Evolutionary conservation across 2,888 invertebrate genomes (phyloP).

Genomic region (Entomobrya multifasciata): DNA sequence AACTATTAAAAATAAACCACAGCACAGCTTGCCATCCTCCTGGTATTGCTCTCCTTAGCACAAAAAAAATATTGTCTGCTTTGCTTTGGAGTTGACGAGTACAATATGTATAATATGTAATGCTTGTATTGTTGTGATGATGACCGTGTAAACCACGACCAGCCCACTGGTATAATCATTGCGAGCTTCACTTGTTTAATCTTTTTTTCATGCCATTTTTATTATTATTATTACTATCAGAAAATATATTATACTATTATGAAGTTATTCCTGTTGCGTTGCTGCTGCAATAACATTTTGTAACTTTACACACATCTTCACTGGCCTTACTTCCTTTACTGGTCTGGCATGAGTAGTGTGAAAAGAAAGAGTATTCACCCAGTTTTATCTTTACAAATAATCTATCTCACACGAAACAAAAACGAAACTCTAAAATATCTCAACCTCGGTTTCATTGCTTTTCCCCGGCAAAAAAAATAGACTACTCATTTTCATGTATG

Average conservation of each 20-base stretch:
- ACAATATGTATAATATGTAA: no score
- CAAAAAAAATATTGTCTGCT: neutral
- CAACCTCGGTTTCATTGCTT: slow-evolving; percentile 57
- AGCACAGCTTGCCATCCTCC: slow-evolving; percentile 39
- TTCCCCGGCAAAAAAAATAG: slow-evolving; percentile 24
- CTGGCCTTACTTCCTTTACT: neutral
- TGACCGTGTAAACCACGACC: slow-evolving; percentile 44
- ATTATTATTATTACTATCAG: slow-evolving; percentile 35
- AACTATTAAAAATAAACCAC: slow-evolving; percentile 29
- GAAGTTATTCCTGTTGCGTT: slow-evolving; percentile 6
- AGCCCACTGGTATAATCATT: slow-evolving; percentile 25
- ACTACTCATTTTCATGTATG: slow-evolving; percentile 24
- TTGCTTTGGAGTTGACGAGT: neutral
- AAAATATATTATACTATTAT: slow-evolving; percentile 21
- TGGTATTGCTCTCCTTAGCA: slow-evolving; percentile 5
- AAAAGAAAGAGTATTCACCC: slow-evolving; percentile 65
- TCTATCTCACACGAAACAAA: slow-evolving; percentile 1
- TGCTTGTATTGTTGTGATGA: neutral
- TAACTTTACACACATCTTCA: slow-evolving; percentile 17
- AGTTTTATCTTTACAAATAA: slow-evolving; percentile 59
- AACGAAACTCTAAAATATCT: neutral
- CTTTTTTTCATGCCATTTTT: slow-evolving; percentile 31
- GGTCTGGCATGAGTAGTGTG: slow-evolving; percentile 27
- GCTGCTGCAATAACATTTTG: slow-evolving; percentile 27
- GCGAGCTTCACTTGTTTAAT: slow-evolving; percentile 12